Percentiles rank a stretch among this genome's conserved stretches.
Conservation (phyloP, 1,140 invertebrate species). For the Philopotamus ludificatus region DNA sequence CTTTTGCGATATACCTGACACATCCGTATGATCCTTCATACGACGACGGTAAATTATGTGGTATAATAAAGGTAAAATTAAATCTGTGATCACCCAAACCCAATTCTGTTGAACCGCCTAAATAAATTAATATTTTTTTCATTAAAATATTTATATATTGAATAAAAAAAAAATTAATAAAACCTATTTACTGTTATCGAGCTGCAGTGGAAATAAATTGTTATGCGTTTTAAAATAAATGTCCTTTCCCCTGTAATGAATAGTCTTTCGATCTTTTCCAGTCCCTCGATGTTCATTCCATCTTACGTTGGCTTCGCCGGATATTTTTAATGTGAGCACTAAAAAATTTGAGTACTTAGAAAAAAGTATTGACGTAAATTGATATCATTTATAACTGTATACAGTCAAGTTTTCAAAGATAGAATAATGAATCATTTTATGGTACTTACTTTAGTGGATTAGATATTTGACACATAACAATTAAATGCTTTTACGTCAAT, state of each 20-base stretch:
- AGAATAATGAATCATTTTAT: not conserved
- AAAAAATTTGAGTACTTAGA: too few relatives aligned
- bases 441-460: not conserved
- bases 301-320: not conserved
- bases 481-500: not conserved
- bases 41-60: constrained; percentile 13
- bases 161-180: not conserved
- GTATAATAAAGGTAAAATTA: constrained; percentile 15
- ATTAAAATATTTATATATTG: not conserved
- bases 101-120: not conserved
- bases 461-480: not conserved
- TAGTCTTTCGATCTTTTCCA: constrained; percentile 7
- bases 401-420: not conserved
- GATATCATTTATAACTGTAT: not conserved
- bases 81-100: constrained; percentile 10
- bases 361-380: too few relatives aligned
- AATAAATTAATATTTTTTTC: not conserved
- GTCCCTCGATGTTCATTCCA: constrained; percentile 8
- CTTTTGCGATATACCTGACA: constrained; percentile 9
- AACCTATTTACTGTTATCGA: not conserved
- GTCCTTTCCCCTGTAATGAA: constrained; percentile 5
- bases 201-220: not conserved
- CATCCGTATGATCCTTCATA: constrained; percentile 17
- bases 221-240: constrained; percentile 14
- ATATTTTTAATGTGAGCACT: not conserved